Evolutionary conservation across 2,113 vertebrate species (phyloP).

Genomic region (Meles meles): DNA sequence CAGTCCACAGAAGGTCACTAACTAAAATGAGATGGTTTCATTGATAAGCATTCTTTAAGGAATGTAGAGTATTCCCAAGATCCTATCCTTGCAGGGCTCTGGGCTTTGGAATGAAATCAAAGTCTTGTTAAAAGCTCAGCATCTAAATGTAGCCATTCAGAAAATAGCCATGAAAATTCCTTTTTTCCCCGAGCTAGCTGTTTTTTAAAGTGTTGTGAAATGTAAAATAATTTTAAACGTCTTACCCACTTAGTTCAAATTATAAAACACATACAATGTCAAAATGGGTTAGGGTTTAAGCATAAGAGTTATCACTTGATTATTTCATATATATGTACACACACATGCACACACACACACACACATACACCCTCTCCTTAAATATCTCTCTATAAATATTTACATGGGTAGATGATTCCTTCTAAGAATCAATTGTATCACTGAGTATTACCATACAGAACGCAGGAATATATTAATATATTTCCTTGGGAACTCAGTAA

Average conservation of each 20-base stretch:
- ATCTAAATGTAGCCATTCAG: constrained; percentile 74
- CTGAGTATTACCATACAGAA: constrained; percentile 15
- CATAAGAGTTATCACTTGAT: constrained; percentile 25
- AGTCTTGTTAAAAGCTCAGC: constrained; percentile 68
- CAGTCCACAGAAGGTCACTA: constrained; percentile 68
- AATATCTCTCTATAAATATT: neutral
- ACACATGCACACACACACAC: neutral
- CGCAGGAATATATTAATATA: constrained; percentile 11
- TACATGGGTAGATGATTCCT: neutral
- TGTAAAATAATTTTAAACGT: constrained; percentile 62
- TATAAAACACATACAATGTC: constrained; percentile 46
- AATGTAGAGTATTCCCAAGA: constrained; percentile 74
- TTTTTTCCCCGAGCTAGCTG: constrained; percentile 38
- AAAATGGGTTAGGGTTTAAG: constrained; percentile 49
- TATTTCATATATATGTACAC: neutral
- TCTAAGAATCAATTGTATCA: neutral
- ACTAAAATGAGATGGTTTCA: constrained; percentile 73
- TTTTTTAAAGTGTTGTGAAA: constrained; percentile 64
- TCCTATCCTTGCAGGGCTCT: constrained; percentile 70
- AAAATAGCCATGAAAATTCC: constrained; percentile 75
- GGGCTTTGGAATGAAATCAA: constrained; percentile 76
- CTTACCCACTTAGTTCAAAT: constrained; percentile 54
- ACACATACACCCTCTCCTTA: neutral
- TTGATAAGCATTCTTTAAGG: constrained; percentile 72
- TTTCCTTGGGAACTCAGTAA: constrained; percentile 35